Percentiles rank a stretch among this genome's conserved stretches.
phyloP scores from a whole-genome alignment of 2,797 vertebrate genomes.

The Sebastes miniatus region DNA sequence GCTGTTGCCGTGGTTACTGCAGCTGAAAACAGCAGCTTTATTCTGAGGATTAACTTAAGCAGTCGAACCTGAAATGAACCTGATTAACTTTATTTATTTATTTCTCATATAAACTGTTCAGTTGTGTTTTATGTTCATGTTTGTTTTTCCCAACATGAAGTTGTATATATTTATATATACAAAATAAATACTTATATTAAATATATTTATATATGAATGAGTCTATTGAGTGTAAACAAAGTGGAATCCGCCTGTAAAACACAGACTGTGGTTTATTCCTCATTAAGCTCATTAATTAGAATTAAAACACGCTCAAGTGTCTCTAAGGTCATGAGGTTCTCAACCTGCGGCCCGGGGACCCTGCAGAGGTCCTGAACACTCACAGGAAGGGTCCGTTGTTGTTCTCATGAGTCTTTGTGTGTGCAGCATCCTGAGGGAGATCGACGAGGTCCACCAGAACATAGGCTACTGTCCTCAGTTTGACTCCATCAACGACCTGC shows the following conservation, averaged over 20 bases:
- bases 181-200: too few relatives aligned
- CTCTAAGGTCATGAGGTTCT: not conserved
- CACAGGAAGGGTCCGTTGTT: too few relatives aligned
- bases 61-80: too few relatives aligned
- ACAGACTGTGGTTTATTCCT: not conserved
- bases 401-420: not conserved
- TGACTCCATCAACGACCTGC: conserved; percentile 93
- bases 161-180: too few relatives aligned
- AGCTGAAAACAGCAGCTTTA: not conserved
- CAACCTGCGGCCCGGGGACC: not conserved
- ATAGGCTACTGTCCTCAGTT: conserved; percentile 99
- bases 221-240: too few relatives aligned
- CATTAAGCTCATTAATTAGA: conserved; percentile 17
- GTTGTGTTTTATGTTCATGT: too few relatives aligned
- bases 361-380: not conserved
- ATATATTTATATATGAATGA: too few relatives aligned
- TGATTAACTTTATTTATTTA: too few relatives aligned
- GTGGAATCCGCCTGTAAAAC: too few relatives aligned
- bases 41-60: not conserved
- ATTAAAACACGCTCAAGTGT: not conserved
- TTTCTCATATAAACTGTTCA: too few relatives aligned
- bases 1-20: not conserved
- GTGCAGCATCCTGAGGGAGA: conserved; percentile 90
- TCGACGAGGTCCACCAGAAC: conserved; percentile 91
- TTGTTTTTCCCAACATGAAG: too few relatives aligned